Base-by-base conservation (phyloP, 2,888 invertebrate species). In the Philereme transversata region DNA sequence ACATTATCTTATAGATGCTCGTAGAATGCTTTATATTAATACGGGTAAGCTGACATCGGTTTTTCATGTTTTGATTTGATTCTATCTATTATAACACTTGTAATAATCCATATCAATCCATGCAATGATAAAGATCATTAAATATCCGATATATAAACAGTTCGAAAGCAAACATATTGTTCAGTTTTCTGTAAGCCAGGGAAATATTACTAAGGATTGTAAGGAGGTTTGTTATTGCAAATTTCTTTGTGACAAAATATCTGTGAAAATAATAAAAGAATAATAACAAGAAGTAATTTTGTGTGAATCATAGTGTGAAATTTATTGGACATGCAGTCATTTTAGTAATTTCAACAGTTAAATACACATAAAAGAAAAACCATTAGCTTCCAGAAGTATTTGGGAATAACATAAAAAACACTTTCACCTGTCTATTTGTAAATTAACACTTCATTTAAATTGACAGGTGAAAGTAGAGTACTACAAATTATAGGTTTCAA, bases 11-110 rank as follows among this genome's bases (percentile, higher is more conserved):
- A 41, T 10, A n/a, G 48, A 6, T 34, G 22, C 22, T 22, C 1
- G 22, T 22, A 22, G 22, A 22, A 22, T 22, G 22, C 22, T 22
- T 22, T 1, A 22, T 22, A 22, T 22, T 22, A 22, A 48, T 38
- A 47, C 5, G n/a, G 34, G 38, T 59, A 59, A 35, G 10, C n/a
- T 4, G 38, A 49, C 53, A 50, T 40, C 10, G 38, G 22, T 53
- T 45, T 11, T 46, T n/a, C 34, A 11, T 60, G 60, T 55, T 60
- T 60, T 60, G 60, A 60, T 60, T 60, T 60, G 8, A 43, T 51
- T 41, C 34, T 45, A 51, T 46, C 22, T 51, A 11, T 4, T 35
- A 40, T 9, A 51, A 55, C 44, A 52, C 51, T 51, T 48, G 48
- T 48, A 44, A 45, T 45, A 7, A 10, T 11, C 5, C 45, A 44